These are phyloP conservation scores for Machaerirhynchus nigripectus DNA, from an alignment of 2,113 vertebrate genomes.

Conservation along the genomic window DNA sequence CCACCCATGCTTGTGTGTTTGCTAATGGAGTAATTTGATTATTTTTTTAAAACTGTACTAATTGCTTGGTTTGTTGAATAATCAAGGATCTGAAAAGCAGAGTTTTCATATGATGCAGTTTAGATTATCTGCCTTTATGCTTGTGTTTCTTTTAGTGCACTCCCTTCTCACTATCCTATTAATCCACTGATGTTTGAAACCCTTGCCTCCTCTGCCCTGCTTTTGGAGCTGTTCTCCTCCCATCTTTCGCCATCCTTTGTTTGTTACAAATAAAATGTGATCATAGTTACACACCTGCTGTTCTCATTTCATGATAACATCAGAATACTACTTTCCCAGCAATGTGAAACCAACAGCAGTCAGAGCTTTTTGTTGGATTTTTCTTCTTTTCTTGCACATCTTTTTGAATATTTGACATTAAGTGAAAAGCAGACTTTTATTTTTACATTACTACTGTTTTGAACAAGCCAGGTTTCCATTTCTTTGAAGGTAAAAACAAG, in stretches of 20 bases:
- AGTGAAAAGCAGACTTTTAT: background rate
- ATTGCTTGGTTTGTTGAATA: background rate
- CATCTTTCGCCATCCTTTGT: background rate
- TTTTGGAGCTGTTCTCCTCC: background rate
- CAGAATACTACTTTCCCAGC: background rate
- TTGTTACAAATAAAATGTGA: background rate
- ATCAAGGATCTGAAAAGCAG: background rate
- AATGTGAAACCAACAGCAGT: background rate
- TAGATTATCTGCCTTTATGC: background rate
- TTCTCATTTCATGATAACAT: slow-evolving; percentile 7
- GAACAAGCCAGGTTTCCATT: background rate
- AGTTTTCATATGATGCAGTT: background rate
- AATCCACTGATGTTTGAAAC: background rate
- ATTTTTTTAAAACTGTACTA: background rate
- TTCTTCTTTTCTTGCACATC: background rate
- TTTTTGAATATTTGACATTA: background rate
- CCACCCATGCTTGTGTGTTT: background rate
- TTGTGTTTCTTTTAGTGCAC: background rate
- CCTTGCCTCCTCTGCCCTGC: background rate
- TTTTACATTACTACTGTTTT: background rate
- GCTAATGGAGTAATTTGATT: background rate
- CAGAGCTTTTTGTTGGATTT: background rate
- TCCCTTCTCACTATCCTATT: background rate
- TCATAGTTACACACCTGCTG: background rate
- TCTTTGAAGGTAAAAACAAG: background rate